Percentiles rank a stretch among this genome's conserved stretches.
Conservation (phyloP, 2,888 invertebrate genomes). For the Orthosia gracilis region DNA sequence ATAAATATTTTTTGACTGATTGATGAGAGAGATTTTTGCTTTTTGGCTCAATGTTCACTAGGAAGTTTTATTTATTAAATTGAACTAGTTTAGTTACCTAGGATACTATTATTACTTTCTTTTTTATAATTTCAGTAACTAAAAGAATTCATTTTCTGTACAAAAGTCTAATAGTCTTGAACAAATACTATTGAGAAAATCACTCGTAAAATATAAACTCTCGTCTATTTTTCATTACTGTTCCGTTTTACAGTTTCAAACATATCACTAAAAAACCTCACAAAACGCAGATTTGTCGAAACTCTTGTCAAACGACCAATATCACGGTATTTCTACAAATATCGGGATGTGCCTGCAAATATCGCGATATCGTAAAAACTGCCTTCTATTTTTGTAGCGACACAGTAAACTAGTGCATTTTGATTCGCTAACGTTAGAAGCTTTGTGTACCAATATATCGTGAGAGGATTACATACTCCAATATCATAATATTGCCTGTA, state of each 20-base stretch:
- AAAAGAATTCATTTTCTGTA: no score
- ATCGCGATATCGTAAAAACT: conserved; percentile 1
- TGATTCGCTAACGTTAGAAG: neutral
- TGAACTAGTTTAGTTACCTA: no score
- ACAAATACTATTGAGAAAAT: no score
- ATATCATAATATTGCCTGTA: conserved; percentile 8
- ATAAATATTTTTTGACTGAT: neutral
- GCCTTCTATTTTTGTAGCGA: conserved; percentile 17
- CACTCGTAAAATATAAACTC: no score
- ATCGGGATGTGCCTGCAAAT: conserved; percentile 1
- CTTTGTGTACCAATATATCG: conserved; percentile 11
- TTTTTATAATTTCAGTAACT: no score
- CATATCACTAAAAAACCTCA: neutral
- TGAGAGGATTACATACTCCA: conserved; percentile 18
- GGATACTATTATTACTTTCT: no score
- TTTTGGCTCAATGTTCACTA: no score
- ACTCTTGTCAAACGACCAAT: conserved; percentile 18
- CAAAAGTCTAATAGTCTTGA: no score
- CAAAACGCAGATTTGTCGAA: conserved; percentile 17
- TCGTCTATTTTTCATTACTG: neutral
- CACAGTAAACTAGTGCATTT: neutral
- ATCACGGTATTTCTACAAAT: conserved; percentile 14
- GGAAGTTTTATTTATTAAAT: no score
- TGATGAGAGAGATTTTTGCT: no score
- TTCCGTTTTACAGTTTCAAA: neutral